These are phyloP conservation scores for Pagrus major DNA, from an alignment of 2,113 vertebrate genomes.

Conservation along the genomic window DNA sequence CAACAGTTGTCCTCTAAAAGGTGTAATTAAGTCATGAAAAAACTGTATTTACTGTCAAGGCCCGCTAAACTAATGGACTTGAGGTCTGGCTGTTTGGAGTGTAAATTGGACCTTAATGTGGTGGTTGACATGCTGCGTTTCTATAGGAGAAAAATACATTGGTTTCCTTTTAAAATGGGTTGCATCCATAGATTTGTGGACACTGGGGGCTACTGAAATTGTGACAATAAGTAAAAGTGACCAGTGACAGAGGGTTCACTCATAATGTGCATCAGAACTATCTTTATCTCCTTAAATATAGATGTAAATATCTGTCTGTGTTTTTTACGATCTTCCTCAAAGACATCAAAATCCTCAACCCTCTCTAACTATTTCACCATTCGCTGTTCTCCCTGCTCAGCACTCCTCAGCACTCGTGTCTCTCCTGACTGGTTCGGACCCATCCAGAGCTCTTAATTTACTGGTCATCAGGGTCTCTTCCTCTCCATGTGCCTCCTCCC, in stretches of 20 bases:
- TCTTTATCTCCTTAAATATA: conserved; percentile 10
- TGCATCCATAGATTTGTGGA: conserved; percentile 33
- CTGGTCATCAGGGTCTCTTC: conserved; percentile 77
- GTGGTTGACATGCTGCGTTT: conserved; percentile 62
- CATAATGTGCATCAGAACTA: not conserved
- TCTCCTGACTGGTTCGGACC: conserved; percentile 35
- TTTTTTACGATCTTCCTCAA: conserved; percentile 29
- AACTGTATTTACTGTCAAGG: conserved; percentile 78
- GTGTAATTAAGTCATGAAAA: conserved; percentile 78
- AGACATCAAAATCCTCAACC: conserved; percentile 34
- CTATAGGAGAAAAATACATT: conserved; percentile 33
- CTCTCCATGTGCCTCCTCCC: conserved; percentile 54
- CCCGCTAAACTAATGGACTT: conserved; percentile 71
- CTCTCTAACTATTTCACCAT: conserved; percentile 64
- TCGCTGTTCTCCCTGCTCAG: conserved; percentile 37
- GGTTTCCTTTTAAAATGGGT: conserved; percentile 28
- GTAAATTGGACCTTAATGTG: conserved; percentile 72
- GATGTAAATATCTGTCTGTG: conserved; percentile 17
- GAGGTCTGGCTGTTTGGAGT: conserved; percentile 73
- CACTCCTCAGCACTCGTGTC: conserved; percentile 10
- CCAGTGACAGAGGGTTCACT: not conserved
- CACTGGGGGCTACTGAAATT: not conserved
- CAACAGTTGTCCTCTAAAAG: conserved; percentile 77
- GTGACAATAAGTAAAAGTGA: not conserved
- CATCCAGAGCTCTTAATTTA: conserved; percentile 77